These are phyloP conservation scores for Cinclus mexicanus DNA, from an alignment of 2,113 vertebrate species.

Conservation along the genomic window DNA sequence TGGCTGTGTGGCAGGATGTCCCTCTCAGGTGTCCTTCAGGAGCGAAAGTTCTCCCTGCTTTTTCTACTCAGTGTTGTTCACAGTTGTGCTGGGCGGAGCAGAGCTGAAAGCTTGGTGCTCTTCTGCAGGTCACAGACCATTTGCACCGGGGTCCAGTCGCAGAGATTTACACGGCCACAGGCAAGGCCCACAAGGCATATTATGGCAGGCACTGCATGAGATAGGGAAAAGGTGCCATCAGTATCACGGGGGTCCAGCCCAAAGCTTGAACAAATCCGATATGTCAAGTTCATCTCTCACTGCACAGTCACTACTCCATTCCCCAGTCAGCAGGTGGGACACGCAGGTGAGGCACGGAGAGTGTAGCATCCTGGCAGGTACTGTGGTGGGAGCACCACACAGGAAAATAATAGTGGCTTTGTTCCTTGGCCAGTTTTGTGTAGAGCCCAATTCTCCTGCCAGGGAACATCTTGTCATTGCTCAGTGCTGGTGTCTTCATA, in stretches of 20 bases:
- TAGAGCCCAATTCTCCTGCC: background rate
- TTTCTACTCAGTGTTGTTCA: background rate
- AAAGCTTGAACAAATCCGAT: background rate
- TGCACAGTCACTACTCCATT: background rate
- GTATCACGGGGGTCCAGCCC: rapidly evolving
- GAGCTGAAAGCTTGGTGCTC: background rate
- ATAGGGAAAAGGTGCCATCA: background rate
- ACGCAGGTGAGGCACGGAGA: background rate
- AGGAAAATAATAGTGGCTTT: background rate
- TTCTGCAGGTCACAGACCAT: background rate
- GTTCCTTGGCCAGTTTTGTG: background rate
- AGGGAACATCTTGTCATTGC: background rate
- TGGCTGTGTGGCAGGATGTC: background rate
- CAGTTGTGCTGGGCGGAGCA: background rate
- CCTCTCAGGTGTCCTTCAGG: background rate
- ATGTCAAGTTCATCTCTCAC: background rate
- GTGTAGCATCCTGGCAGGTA: background rate
- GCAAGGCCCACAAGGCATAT: background rate
- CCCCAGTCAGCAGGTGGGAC: background rate
- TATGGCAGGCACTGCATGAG: background rate
- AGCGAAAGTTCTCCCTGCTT: background rate
- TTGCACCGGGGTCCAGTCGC: background rate
- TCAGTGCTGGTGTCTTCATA: background rate
- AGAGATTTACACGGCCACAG: background rate
- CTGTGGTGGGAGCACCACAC: background rate